phyloP scores from a whole-genome alignment of 2,797 vertebrate species.

The Phoebastria nigripes region DNA sequence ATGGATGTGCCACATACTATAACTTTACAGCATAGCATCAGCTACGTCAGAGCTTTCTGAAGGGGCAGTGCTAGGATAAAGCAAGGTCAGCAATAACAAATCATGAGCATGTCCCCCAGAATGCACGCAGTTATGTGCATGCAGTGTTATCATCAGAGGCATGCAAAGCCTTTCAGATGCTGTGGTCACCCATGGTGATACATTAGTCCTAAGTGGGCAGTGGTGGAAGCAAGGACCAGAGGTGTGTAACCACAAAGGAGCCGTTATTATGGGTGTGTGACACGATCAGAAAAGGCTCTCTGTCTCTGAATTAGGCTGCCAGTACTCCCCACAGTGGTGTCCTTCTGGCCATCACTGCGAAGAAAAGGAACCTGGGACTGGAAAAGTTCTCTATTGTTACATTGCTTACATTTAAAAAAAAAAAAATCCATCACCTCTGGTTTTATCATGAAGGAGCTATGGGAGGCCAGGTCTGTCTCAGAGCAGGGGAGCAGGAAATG shows the following conservation, averaged over 20 bases:
- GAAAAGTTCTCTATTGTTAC: background rate
- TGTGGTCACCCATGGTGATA: background rate
- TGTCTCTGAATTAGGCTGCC: background rate
- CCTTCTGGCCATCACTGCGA: background rate
- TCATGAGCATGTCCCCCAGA: background rate
- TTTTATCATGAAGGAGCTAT: background rate
- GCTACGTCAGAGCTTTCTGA: background rate
- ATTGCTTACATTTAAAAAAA: background rate
- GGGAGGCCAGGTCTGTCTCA: background rate
- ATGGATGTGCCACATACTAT: background rate
- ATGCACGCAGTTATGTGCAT: background rate
- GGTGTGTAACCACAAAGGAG: background rate
- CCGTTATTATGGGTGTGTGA: background rate
- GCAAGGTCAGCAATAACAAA: background rate
- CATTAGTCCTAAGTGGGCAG: background rate
- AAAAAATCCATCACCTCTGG: background rate
- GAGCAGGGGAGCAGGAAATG: background rate
- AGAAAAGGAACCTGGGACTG: background rate
- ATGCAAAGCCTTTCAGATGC: background rate
- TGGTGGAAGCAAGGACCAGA: background rate
- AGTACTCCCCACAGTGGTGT: background rate
- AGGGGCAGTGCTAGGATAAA: background rate
- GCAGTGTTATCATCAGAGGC: background rate
- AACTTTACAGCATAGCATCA: background rate
- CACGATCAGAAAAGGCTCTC: background rate